Percentiles rank a stretch among this genome's conserved stretches.
Evolutionary conservation across 1,140 invertebrate genomes (phyloP).

Genomic region (Anastrepha obliqua): DNA sequence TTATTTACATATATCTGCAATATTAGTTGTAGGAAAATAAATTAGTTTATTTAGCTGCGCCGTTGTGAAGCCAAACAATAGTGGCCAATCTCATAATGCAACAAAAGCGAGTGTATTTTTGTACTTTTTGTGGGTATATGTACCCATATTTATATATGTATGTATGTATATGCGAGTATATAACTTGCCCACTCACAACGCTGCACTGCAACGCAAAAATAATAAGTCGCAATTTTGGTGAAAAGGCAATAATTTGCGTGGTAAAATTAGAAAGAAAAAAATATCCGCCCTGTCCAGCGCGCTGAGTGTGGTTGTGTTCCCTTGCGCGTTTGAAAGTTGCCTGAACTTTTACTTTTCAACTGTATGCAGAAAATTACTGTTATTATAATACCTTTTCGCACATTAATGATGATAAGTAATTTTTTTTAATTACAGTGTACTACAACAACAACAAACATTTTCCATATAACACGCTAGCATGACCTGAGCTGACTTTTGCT

Average conservation of each 20-base stretch:
- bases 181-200: background rate
- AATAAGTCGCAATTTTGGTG: background rate
- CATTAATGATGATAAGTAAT: slow-evolving; percentile 2
- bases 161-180: background rate
- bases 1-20: background rate
- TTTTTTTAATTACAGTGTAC: background rate
- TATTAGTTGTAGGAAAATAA: background rate
- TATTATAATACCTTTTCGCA: background rate
- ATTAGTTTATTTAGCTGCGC: slow-evolving; percentile 13
- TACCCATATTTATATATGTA: background rate
- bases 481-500: background rate
- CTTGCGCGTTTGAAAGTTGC: background rate
- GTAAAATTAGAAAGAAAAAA: background rate
- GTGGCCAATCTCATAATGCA: slow-evolving; percentile 2
- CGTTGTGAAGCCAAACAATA: slow-evolving; percentile 19
- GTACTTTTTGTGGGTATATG: background rate
- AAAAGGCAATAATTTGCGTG: background rate
- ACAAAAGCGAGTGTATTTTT: background rate
- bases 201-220: background rate
- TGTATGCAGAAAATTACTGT: slow-evolving; percentile 12
- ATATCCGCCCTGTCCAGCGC: background rate
- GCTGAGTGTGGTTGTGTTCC: background rate
- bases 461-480: background rate
- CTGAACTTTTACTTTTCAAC: slow-evolving; percentile 38
- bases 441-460: background rate